Evolutionary conservation across 1,140 invertebrate species (phyloP).

Genomic region (Drosophila obscura): DNA sequence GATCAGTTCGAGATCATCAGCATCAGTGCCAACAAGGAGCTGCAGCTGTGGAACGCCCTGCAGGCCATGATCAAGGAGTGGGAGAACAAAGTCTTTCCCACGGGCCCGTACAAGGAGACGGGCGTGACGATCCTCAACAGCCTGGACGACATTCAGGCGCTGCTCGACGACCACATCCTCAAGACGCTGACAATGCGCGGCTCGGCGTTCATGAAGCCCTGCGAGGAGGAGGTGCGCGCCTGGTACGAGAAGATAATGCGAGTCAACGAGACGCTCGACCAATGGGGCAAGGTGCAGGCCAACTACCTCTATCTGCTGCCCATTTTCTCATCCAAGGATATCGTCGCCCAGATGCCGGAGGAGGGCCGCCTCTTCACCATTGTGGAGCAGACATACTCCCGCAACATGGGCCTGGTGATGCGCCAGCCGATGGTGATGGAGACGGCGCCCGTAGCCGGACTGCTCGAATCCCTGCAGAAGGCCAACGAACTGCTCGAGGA

Average conservation of each 20-base stretch:
- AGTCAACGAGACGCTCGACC: constrained; percentile 92
- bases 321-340: constrained; percentile 97
- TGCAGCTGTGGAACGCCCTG: constrained; percentile 90
- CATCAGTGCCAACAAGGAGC: constrained; percentile 94
- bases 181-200: constrained; percentile 95
- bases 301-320: constrained; percentile 97
- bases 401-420: constrained; percentile 90
- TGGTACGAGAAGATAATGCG: constrained; percentile 93
- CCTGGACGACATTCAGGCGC: constrained; percentile 93
- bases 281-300: constrained; percentile 94
- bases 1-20: constrained; percentile 94
- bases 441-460: constrained; percentile 88
- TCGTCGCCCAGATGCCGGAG: constrained; percentile 96
- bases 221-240: constrained; percentile 90
- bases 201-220: constrained; percentile 95
- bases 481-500: constrained; percentile 91
- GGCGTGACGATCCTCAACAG: constrained; percentile 91
- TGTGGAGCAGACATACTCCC: constrained; percentile 91
- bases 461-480: constrained; percentile 90
- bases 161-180: constrained; percentile 95
- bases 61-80: constrained; percentile 94
- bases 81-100: constrained; percentile 90
- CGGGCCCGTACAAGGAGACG: constrained; percentile 90
- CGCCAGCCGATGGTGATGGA: constrained; percentile 90
- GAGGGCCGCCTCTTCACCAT: constrained; percentile 92